Percentiles rank a stretch among this genome's conserved stretches.
phyloP scores from a whole-genome alignment of 2,797 vertebrate species.

The Paedocypris micromegethes region DNA sequence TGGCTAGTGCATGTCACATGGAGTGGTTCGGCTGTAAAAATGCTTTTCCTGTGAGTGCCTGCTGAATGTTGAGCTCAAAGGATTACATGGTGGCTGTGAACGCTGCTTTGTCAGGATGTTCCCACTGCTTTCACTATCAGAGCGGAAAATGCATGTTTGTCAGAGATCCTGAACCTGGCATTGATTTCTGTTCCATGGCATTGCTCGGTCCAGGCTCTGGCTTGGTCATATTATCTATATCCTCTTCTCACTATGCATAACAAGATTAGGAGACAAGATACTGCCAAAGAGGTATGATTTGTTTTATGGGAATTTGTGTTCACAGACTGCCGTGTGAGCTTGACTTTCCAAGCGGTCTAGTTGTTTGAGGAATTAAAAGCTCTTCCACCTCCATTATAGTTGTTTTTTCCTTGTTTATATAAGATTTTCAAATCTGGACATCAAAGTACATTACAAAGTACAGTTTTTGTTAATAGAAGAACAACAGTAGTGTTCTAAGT shows the following conservation, averaged over 20 bases:
- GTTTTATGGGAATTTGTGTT: conserved; percentile 24
- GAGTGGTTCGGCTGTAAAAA: conserved; percentile 1
- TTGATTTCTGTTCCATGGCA: conserved; percentile 40
- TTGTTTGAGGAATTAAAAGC: conserved; percentile 15
- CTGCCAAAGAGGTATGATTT: conserved; percentile 18
- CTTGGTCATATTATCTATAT: conserved; percentile 29
- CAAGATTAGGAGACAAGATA: conserved; percentile 27
- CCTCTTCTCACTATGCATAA: conserved; percentile 33
- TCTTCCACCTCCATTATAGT: conserved; percentile 14
- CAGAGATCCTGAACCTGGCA: conserved; percentile 56
- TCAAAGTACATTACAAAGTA: conserved; percentile 2
- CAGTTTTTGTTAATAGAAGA: no score
- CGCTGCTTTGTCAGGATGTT: conserved; percentile 65
- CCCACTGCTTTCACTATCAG: conserved; percentile 70
- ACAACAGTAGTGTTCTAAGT: no score
- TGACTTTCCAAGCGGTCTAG: conserved; percentile 14
- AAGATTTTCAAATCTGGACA: conserved; percentile 4
- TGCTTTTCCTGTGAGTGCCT: conserved; percentile 17
- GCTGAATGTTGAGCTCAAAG: conserved; percentile 36
- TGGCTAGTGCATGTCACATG: conserved; percentile 8
- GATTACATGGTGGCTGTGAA: conserved; percentile 56
- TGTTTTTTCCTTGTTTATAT: conserved; percentile 5
- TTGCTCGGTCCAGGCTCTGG: conserved; percentile 37
- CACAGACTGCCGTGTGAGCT: conserved; percentile 12
- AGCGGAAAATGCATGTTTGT: conserved; percentile 72